Percentiles rank a stretch among this genome's conserved stretches.
phyloP scores from a whole-genome alignment of 37 sponge, comb jelly and placozoan species.

The Haliclona indistincta region DNA sequence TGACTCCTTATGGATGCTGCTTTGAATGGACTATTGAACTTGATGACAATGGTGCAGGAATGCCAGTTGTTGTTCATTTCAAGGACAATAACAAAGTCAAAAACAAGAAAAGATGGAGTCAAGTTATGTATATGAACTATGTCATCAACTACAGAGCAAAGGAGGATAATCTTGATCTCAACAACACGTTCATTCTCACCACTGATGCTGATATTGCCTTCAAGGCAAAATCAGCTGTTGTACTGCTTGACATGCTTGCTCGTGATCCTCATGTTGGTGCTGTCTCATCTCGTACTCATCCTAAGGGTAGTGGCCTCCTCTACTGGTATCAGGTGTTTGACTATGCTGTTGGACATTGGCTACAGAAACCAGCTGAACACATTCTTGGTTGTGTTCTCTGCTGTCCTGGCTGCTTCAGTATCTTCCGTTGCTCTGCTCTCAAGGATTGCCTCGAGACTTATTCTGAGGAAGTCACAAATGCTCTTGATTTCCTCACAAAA shows the following conservation, averaged over 20 bases:
- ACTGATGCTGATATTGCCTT: slow-evolving; percentile 94
- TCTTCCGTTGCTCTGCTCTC: slow-evolving; percentile 79
- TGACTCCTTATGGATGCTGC: slow-evolving; percentile 78
- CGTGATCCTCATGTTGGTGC: slow-evolving; percentile 78
- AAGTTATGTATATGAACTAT: slow-evolving; percentile 97
- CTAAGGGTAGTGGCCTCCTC: slow-evolving; percentile 73
- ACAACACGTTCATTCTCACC: slow-evolving; percentile 89
- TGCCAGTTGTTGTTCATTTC: slow-evolving; percentile 75
- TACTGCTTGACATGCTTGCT: slow-evolving; percentile 72
- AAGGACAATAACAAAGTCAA: slow-evolving; percentile 77
- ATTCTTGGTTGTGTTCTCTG: slow-evolving; percentile 88
- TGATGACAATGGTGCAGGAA: slow-evolving; percentile 4
- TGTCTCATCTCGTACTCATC: slow-evolving; percentile 88
- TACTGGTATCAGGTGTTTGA: slow-evolving; percentile 94
- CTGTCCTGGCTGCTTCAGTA: slow-evolving; percentile 91
- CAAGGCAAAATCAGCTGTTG: slow-evolving; percentile 70
- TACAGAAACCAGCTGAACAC: slow-evolving; percentile 83
- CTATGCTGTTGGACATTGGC: slow-evolving; percentile 90
- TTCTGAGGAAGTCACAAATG: slow-evolving; percentile 56
- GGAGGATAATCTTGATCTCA: slow-evolving; percentile 10
- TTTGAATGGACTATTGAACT: slow-evolving; percentile 62
- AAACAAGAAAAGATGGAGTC: slow-evolving; percentile 91
- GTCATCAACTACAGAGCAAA: slow-evolving; percentile 57
- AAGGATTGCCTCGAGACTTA: slow-evolving; percentile 63
- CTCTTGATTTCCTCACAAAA: slow-evolving; percentile 81